phyloP scores from a whole-genome alignment of 2,888 invertebrate genomes.

The Ligdia adustata region DNA sequence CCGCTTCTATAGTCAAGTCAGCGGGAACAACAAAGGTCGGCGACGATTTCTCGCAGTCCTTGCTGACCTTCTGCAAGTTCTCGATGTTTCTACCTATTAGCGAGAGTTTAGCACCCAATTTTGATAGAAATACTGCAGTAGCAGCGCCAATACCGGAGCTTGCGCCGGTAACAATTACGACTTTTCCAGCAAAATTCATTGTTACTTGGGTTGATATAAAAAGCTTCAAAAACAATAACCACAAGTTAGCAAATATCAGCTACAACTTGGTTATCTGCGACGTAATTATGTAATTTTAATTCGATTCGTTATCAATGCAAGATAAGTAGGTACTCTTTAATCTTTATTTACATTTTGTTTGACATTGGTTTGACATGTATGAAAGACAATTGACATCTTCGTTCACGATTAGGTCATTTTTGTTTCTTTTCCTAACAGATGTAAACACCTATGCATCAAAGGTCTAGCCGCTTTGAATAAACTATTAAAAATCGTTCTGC shows the following conservation, averaged over 20 bases:
- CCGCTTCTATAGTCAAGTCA: constrained; percentile 89
- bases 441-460: too few relatives aligned
- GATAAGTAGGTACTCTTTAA: too few relatives aligned
- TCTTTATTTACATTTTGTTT: background rate
- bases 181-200: constrained; percentile 88
- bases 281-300: constrained; percentile 32
- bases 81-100: constrained; percentile 87
- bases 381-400: too few relatives aligned
- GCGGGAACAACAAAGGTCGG: constrained; percentile 85
- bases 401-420: too few relatives aligned
- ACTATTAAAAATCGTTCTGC: too few relatives aligned
- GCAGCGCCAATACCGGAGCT: constrained; percentile 94
- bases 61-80: constrained; percentile 81
- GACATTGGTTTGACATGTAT: too few relatives aligned
- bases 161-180: constrained; percentile 90
- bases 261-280: constrained; percentile 41
- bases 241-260: constrained; percentile 12
- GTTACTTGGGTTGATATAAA: background rate
- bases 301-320: constrained; percentile 11
- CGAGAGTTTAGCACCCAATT: constrained; percentile 89
- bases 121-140: constrained; percentile 90
- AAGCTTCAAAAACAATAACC: background rate
- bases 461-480: too few relatives aligned
- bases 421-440: too few relatives aligned
- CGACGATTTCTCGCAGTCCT: constrained; percentile 64